Evolutionary conservation across 1,140 invertebrate genomes (phyloP).

Genomic region (Eurosta solidaginis): DNA sequence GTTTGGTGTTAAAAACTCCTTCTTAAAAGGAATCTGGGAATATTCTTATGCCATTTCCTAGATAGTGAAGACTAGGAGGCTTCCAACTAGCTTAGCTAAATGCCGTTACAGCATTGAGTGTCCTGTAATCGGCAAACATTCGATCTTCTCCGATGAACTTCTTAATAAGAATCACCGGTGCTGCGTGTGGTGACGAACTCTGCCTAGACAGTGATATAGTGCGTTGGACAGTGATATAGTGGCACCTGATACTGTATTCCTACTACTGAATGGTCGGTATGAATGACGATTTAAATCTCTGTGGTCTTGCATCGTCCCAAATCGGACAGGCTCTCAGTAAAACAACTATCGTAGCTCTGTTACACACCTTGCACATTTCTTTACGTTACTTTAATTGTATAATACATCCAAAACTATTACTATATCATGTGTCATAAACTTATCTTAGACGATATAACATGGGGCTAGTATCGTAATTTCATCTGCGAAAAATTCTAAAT

Average conservation of each 20-base stretch:
- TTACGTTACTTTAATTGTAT: not conserved
- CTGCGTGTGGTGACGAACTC: slow-evolving; percentile 39
- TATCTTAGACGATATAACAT: not conserved
- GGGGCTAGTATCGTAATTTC: not conserved
- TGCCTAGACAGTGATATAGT: no score
- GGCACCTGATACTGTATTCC: slow-evolving; percentile 37
- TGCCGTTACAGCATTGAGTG: slow-evolving; percentile 34
- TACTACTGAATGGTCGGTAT: slow-evolving; percentile 33
- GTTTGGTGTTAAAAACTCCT: slow-evolving; percentile 40
- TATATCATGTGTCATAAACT: not conserved
- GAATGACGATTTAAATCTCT: slow-evolving; percentile 19
- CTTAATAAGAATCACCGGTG: slow-evolving; percentile 60
- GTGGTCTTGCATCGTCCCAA: slow-evolving; percentile 19
- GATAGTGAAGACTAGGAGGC: not conserved
- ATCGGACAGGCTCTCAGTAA: not conserved
- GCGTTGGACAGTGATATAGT: slow-evolving; percentile 32
- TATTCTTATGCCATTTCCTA: not conserved
- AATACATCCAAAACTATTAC: not conserved
- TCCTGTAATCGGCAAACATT: slow-evolving; percentile 42
- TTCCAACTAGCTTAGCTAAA: slow-evolving; percentile 4
- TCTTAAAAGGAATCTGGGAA: slow-evolving; percentile 32
- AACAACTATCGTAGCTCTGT: not conserved
- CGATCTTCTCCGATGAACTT: slow-evolving; percentile 58
- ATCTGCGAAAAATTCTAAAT: not conserved
- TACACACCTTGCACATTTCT: not conserved